Percentiles rank a stretch among this genome's conserved stretches.
phyloP scores from a whole-genome alignment of 2,888 invertebrate genomes.

The Diarsia dahlii region DNA sequence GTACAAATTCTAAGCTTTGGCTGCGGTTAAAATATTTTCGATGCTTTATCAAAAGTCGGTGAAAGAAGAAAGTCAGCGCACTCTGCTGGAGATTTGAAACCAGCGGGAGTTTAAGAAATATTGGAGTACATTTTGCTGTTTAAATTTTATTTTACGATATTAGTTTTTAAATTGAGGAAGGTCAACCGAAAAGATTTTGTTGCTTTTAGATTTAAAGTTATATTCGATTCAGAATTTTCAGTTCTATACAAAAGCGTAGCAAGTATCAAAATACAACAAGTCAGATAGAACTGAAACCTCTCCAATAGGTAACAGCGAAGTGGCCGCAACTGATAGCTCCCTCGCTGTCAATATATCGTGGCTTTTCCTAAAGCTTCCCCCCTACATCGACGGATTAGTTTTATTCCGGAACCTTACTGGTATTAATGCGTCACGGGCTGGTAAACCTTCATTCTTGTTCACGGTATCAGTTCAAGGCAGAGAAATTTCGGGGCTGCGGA shows the following conservation, averaged over 20 bases:
- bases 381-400: constrained; percentile 50
- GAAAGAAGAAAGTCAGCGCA: constrained; percentile 1
- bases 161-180: background rate
- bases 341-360: constrained; percentile 43
- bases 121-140: background rate
- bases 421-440: constrained; percentile 34
- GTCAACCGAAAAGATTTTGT: background rate
- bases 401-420: constrained; percentile 30
- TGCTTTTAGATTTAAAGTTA: background rate
- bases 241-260: background rate
- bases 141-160: constrained; percentile 14
- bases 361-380: constrained; percentile 30
- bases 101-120: background rate
- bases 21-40: constrained; percentile 31
- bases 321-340: constrained; percentile 33
- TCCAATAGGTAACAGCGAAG: constrained; percentile 9
- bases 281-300: background rate
- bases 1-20: constrained; percentile 22
- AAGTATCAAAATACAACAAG: constrained; percentile 1
- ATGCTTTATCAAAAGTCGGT: constrained; percentile 34
- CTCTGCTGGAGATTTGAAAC: background rate
- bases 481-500: too few relatives aligned
- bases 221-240: background rate
- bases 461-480: constrained; percentile 36
- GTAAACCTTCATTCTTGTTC: constrained; percentile 23